A percentile compares a stretch with the other conserved stretches of the same genome.
Evolutionary conservation across 2,797 vertebrate genomes (phyloP).

Genomic region (Paedocypris micromegethes): DNA sequence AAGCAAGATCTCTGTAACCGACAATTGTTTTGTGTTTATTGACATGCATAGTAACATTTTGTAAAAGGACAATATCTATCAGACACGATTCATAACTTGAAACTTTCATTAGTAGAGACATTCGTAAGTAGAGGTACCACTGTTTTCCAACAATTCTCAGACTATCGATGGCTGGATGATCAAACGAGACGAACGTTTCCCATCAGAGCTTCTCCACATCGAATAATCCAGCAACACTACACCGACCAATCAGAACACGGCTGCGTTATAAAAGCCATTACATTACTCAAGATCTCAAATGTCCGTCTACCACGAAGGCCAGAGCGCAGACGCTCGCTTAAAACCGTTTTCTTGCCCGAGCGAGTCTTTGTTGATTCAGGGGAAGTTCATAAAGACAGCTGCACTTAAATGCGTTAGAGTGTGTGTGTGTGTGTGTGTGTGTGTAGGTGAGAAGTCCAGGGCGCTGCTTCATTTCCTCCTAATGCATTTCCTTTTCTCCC

Average conservation of each 20-base stretch:
- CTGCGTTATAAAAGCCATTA: constrained; percentile 9
- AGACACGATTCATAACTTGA: too few relatives aligned
- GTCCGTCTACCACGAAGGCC: constrained; percentile 22
- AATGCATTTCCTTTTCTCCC: constrained; percentile 19
- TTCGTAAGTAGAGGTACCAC: too few relatives aligned
- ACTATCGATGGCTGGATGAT: too few relatives aligned
- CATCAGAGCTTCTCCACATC: not conserved
- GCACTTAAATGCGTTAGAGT: constrained; percentile 14
- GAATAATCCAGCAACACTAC: not conserved
- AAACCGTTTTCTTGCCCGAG: constrained; percentile 13
- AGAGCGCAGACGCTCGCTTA: constrained; percentile 28
- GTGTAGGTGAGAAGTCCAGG: constrained; percentile 19
- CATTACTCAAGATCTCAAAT: constrained; percentile 23
- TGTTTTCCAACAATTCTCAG: too few relatives aligned
- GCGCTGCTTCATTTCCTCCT: constrained; percentile 13
- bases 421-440: constrained; percentile 7
- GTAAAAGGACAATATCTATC: too few relatives aligned
- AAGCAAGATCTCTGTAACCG: too few relatives aligned
- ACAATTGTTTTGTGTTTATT: too few relatives aligned
- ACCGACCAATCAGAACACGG: constrained; percentile 12
- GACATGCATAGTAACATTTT: too few relatives aligned
- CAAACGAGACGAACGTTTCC: too few relatives aligned
- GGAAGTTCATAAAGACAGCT: constrained; percentile 26
- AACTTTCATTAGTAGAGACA: too few relatives aligned
- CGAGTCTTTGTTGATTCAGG: constrained; percentile 8